Conservation (phyloP, 2,113 vertebrate species). For the Turdus rufiventris region DNA sequence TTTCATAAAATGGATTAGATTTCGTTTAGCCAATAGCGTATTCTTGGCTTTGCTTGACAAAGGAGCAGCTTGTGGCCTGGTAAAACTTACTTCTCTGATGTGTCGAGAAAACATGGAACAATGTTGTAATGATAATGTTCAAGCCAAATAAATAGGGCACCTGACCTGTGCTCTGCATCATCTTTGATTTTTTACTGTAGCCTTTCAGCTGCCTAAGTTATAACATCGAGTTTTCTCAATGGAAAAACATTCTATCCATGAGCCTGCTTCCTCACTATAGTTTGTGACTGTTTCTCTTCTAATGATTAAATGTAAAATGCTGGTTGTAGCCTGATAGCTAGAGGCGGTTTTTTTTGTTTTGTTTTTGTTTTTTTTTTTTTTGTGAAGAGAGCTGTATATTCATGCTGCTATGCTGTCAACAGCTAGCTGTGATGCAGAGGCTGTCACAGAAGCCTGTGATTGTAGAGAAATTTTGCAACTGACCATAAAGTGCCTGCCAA, state of each 20-base stretch:
- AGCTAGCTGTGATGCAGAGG: background rate
- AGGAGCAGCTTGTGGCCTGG: background rate
- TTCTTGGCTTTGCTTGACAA: background rate
- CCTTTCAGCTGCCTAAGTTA: background rate
- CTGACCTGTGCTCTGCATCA: background rate
- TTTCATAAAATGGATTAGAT: background rate
- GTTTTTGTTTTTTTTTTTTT: background rate
- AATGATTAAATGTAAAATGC: background rate
- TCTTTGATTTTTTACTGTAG: background rate
- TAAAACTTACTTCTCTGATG: background rate
- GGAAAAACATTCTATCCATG: background rate
- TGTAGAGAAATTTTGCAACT: background rate
- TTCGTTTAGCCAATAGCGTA: background rate
- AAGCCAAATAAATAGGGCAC: background rate
- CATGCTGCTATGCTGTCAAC: background rate
- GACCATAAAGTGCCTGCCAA: background rate
- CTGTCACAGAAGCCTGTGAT: background rate
- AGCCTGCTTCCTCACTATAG: background rate
- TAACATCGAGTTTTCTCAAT: background rate
- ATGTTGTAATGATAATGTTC: background rate
- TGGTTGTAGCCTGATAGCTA: background rate
- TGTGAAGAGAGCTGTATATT: background rate
- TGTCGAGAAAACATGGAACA: background rate
- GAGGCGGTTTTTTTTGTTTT: background rate
- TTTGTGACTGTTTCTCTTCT: background rate